Evolutionary conservation across 2,113 vertebrate genomes (phyloP), one percentile per base, ranked within the genome.

Genomic region (Oreochromis tanganicae): DNA sequence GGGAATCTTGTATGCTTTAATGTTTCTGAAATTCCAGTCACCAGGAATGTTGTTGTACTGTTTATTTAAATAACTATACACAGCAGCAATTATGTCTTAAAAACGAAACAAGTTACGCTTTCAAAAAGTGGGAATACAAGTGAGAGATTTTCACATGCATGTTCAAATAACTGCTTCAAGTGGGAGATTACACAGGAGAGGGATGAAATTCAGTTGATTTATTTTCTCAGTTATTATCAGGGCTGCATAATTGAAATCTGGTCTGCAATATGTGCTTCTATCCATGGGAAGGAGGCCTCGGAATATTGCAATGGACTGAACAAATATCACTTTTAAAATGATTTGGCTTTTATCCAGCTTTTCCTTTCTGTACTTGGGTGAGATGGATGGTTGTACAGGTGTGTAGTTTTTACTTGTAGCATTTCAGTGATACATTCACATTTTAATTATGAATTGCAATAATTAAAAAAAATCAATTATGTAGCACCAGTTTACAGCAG

Each of bases 101-200:
- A 84, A 73, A 50, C 68, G 61, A 82, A 85, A 80, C 84, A 81
- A 86, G 61, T 52, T 36, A 27, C 32, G 78, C 63, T 88, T 85
- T 87, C 6, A 91, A 75, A 48, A 59, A 85, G 75, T 6, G 17
- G 75, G 24, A 61, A 55, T 12, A 63, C 24, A 52, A 75, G 46
- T 29, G 55, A 63, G 59, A 14, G 59, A 71, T 71, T 82, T 80
- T 88, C 36, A 84, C 48, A 63, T 92, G 92, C 93, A 94, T 94
- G 93, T 48, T 89, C 32, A 78, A 56, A 79, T 54, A 43, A 24
- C 55, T 55, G 48, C 43, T 86, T 50, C 12, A 59, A 43, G 7
- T 41, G 10, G 81, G 79, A 85, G 82, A 59, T 85, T 61, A 9
- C 43, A 34, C 32, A 10, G 21, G 32, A 32, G 63, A 14, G 4